A percentile compares a stretch with the other conserved stretches of the same genome.
Evolutionary conservation across 2,113 vertebrate species (phyloP).

Genomic region (Anhinga rufa): DNA sequence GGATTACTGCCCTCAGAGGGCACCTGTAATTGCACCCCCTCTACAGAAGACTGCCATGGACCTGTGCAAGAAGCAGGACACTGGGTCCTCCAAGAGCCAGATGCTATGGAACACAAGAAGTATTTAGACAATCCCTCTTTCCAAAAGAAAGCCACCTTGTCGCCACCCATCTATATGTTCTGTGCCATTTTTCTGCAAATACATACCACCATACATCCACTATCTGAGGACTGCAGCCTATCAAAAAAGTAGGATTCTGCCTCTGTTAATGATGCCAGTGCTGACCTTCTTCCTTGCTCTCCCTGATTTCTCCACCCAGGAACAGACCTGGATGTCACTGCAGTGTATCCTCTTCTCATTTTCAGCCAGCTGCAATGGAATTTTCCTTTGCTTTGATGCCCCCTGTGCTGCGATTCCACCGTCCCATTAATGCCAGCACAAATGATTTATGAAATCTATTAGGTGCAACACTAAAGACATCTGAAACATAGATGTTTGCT

Average conservation of each 20-base stretch:
- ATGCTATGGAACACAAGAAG: not conserved
- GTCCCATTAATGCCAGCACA: not conserved
- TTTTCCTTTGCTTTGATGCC: not conserved
- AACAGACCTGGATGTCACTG: not conserved
- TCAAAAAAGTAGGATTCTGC: not conserved
- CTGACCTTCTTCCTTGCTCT: not conserved
- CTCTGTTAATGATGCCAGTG: not conserved
- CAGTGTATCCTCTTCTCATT: not conserved
- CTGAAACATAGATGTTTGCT: constrained; percentile 18
- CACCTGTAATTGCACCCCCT: not conserved
- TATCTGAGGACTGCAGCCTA: not conserved
- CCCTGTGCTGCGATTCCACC: not conserved
- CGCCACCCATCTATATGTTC: accelerated
- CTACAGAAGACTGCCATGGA: not conserved
- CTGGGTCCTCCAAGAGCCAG: not conserved
- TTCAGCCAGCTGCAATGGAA: not conserved
- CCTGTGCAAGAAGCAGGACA: not conserved
- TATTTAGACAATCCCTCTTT: not conserved
- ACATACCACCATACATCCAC: not conserved
- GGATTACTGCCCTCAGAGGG: not conserved
- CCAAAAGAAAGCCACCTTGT: not conserved
- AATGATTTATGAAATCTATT: constrained; percentile 36
- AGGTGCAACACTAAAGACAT: not conserved
- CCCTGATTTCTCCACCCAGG: not conserved
- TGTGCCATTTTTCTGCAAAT: not conserved